phyloP scores from a whole-genome alignment of 2,113 vertebrate species.

The Psettodes erumei region DNA sequence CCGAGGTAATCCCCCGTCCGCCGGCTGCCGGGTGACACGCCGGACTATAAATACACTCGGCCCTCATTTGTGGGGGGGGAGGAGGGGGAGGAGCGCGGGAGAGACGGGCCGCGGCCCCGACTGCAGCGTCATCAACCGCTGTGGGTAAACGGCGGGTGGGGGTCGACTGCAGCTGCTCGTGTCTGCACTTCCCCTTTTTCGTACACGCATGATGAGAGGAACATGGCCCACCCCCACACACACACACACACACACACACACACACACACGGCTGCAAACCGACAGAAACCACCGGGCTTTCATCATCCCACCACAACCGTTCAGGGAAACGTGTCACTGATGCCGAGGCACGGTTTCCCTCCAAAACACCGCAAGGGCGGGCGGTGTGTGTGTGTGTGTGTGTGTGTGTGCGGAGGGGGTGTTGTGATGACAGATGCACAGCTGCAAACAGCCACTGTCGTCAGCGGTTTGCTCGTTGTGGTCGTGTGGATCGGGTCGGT shows the following conservation, averaged over 20 bases:
- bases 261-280: neutral
- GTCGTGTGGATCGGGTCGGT: constrained; percentile 24
- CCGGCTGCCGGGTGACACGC: constrained; percentile 74
- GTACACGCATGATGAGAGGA: constrained; percentile 27
- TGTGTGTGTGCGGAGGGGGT: too few relatives aligned
- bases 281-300: constrained; percentile 26
- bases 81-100: neutral
- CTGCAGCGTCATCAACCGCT: constrained; percentile 72
- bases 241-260: neutral
- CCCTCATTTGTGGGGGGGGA: constrained; percentile 61
- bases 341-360: neutral
- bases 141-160: constrained; percentile 32
- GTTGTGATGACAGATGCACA: neutral
- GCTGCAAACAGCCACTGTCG: constrained; percentile 3
- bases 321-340: constrained; percentile 10
- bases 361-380: constrained; percentile 14
- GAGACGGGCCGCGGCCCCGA: constrained; percentile 41
- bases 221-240: neutral
- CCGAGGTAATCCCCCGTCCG: constrained; percentile 79
- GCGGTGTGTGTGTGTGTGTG: too few relatives aligned
- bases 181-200: constrained; percentile 46
- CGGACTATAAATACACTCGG: constrained; percentile 80
- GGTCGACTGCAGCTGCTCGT: constrained; percentile 58
- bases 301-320: constrained; percentile 32
- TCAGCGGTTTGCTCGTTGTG: constrained; percentile 21